These are phyloP conservation scores for Apteryx owenii DNA, from an alignment of 2,113 vertebrate genomes.

Conservation along the genomic window DNA sequence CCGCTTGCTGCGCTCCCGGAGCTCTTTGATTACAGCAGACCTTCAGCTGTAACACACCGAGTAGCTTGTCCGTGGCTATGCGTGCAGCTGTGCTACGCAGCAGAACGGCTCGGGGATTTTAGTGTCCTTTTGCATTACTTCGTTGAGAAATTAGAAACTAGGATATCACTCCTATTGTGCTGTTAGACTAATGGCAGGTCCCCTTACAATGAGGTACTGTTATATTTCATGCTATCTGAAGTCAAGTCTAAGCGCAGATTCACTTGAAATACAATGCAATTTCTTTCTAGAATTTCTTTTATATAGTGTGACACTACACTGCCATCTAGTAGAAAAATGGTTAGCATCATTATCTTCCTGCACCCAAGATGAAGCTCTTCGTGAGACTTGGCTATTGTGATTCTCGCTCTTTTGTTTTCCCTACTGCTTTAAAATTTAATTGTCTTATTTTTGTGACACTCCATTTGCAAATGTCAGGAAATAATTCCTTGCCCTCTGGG, in stretches of 20 bases:
- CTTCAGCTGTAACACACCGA: not conserved
- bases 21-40: not conserved
- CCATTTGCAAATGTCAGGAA: not conserved
- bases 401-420: conserved; percentile 39
- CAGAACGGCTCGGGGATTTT: not conserved
- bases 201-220: not conserved
- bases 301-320: conserved; percentile 64
- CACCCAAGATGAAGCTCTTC: conserved; percentile 39
- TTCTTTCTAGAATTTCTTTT: conserved; percentile 52
- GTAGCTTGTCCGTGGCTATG: not conserved
- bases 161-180: not conserved
- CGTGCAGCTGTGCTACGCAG: fast-evolving
- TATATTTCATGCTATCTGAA: conserved; percentile 20
- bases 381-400: conserved; percentile 45
- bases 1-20: not conserved
- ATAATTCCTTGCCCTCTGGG: not conserved
- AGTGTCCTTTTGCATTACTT: not conserved
- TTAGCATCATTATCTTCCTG: conserved; percentile 20
- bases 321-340: conserved; percentile 77
- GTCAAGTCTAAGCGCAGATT: conserved; percentile 40
- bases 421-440: not conserved
- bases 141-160: not conserved
- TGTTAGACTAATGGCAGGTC: not conserved
- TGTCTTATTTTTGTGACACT: not conserved
- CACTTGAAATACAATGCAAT: conserved; percentile 50